Base-by-base conservation (phyloP, 2,888 invertebrate species). In the Epiperipatus broadwayi region DNA sequence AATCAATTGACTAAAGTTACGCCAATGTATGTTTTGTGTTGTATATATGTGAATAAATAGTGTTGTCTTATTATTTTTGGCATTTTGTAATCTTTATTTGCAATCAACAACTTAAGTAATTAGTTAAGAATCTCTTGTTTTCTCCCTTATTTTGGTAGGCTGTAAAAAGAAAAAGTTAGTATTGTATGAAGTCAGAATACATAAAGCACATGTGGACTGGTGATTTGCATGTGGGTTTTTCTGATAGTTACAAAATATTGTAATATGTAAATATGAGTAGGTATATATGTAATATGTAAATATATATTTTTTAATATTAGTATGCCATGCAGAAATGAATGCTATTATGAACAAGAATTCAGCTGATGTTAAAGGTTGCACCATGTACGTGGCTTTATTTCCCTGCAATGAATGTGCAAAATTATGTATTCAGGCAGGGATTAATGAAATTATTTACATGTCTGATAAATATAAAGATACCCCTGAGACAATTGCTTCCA, bases 351-450 rank as follows among this genome's bases (percentile, higher is more conserved):
- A 95, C 57, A 84, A 78, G 57, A 87, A 84, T 56, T 67, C 71
- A 0, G 66, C 71, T 0, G 73, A 78, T 61, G 66, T 89, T 1
- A 72, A 71, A 48, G 70, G 73, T 45, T 84, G 85, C 52, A 71
- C 70, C 0, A 72, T 97, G 0, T 97, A 85, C 54, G 81, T 87
- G 0, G 78, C 75, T 0, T 60, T 89, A 14, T 95, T 93, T 58
- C 95, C 95, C 0, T 97, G 95, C 58, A 91, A 93, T 54, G 91
- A 93, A 59, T 97, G 95, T 63, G 83, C 93, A 0, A 97, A 97
- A 60, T 65, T 91, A 21, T 84, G 97, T 21, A 85, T 95, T 48
- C 95, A 97, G 54, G 75, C 85, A 1, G 81, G 89, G 1, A 83
- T 93, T 21, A 71, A 60, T 35, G 70, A 74, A 37, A 57, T 59